Base-by-base conservation (phyloP, 64 coral and sea anemone species). In the Catalaphyllia jardinei region DNA sequence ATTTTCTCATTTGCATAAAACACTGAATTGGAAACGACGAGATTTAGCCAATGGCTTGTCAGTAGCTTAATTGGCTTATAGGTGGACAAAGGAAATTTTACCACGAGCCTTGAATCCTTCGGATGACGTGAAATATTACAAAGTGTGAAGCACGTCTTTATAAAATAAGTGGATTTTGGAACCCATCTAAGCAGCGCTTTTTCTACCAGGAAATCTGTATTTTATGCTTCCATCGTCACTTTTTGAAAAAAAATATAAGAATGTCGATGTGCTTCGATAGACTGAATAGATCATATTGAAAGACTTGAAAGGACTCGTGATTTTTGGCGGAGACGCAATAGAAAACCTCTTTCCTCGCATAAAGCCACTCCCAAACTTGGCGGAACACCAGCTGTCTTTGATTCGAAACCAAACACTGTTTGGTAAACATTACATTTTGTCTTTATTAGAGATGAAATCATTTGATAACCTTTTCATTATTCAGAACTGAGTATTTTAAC, bases 301-400 rank as follows among this genome's bases (percentile, higher is more conserved):
- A 8, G 71, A 71, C 27, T 57, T 1, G n/a, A n/a, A 35, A 62
- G 12, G 4, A 29, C 17, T 17, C 60, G 52, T 15, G 33, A 81
- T 28, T 71, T 85, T 85, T 69, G 81, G 62, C 63, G 38, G 63
- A 71, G 81, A 65, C 30, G 31, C 80, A 83, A 8, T 46, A 25
- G 38, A 25, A 71, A 79, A 7, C 14, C 20, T 13, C 24, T 19
- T 42, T 50, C 14, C 81, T 20, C 67, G 24, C 13, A 27, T 10
- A 39, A 19, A 29, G 17, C 81, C 81, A 50, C 81, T 17, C 81
- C 81, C 81, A 69, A 71, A n/a, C 0, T 51, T 85, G 63, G 22
- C 65, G 65, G 25, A 27, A 27, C 6, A 69, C 65, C 65, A 27
- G 65, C 22, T 57, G 54, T 16, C 42, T 46, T 2, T 20, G 28